Base-by-base conservation (phyloP, 2,797 vertebrate genomes). In the Clamator glandarius region DNA sequence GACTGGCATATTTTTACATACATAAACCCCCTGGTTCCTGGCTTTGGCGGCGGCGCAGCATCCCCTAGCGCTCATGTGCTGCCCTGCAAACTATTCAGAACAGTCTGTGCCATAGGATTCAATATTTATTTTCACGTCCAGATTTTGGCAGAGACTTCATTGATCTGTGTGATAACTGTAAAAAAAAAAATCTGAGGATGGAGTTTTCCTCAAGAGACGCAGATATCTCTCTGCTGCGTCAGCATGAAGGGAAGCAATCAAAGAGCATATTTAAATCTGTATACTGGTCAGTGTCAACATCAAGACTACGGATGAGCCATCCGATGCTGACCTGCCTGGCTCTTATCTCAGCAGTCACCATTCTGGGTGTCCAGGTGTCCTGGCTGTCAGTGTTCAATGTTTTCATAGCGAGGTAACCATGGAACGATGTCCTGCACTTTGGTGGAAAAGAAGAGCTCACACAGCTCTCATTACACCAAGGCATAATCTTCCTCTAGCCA, bases 1-100 rank as follows among this genome's bases (percentile, higher is more conserved):
- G 82, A 63, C 16, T 77, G 72, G 73, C 14, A 54, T 33, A 20
- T 67, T 76, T 35, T 23, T 63, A 36, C 14, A 25, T n/a, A n/a
- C 21, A 12, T 61, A 48, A 39, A 20, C 9, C 2, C 0, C 35
- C 13, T 5, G 28, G n/a, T 11, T 3, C 0, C 20, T 36, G 79
- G 59, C 10, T 81, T 87, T 36, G 50, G 84, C 51, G 57, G 96
- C 83, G 26, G 54, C 24, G 67, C 20, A 82, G 92, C 94, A 85
- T 57, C 95, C 96, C 64, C 93, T 92, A 91, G 94, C 4, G 95
- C 46, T 24, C 21, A 20, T 12, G 42, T 16, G 42, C 1, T 3
- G 39, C 8, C 15, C 20, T 44, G 58, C 29, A 62, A 74, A 57
- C 42, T 51, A 12, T 46, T 59, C 24, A 55, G 17, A 48, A 50